phyloP scores from a whole-genome alignment of 2,113 vertebrate species.

The Tetrao urogallus region DNA sequence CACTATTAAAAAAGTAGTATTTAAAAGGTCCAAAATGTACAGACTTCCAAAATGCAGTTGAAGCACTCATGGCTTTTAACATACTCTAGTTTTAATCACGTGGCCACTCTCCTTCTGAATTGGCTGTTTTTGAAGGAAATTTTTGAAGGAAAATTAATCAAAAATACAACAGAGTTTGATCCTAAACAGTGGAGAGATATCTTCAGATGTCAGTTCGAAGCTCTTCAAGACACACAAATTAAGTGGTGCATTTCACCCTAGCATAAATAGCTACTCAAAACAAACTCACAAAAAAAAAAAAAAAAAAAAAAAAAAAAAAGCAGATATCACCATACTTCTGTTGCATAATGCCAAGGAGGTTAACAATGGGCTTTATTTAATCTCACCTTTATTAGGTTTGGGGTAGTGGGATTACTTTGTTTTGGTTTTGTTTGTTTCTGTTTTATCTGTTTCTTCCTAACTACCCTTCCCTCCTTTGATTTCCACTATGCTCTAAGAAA shows the following conservation, averaged over 20 bases:
- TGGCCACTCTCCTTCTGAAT: neutral
- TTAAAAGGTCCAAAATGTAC: neutral
- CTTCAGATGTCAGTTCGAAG: neutral
- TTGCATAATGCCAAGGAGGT: rapidly evolving
- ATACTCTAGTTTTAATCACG: neutral
- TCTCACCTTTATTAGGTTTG: neutral
- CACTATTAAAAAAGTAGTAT: neutral
- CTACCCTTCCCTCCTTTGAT: no score
- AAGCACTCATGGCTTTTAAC: neutral
- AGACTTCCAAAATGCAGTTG: neutral
- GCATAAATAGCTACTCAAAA: neutral
- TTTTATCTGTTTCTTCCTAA: no score
- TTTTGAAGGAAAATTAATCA: neutral
- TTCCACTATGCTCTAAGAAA: neutral
- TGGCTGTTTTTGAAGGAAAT: neutral
- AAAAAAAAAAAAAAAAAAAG: neutral
- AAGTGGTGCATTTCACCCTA: neutral
- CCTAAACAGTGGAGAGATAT: neutral
- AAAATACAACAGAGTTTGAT: neutral
- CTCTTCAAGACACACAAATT: neutral
- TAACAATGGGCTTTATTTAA: neutral
- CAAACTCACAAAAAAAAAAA: neutral
- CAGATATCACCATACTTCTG: neutral
- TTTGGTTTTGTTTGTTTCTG: neutral
- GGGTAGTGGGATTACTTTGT: neutral